A percentile compares a stretch with the other conserved stretches of the same genome.
Evolutionary conservation across 1,140 invertebrate species (phyloP).

Genomic region (Ooceraea biroi): DNA sequence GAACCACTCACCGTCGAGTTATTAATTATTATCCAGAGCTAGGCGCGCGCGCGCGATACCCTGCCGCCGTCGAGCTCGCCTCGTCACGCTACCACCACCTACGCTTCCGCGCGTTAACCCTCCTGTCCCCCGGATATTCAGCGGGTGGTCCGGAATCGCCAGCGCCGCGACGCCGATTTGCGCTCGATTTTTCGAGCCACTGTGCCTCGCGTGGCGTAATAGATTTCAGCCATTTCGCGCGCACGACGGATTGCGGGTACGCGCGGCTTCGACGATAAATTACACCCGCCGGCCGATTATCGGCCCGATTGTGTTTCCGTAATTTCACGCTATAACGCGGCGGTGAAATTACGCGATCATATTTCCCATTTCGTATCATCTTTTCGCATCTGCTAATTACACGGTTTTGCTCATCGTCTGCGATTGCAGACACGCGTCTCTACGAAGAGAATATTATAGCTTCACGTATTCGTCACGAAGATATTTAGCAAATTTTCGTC

Average conservation of each 20-base stretch:
- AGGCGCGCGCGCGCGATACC: slow-evolving; percentile 43
- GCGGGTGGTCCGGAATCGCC: slow-evolving; percentile 12
- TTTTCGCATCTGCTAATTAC: not conserved
- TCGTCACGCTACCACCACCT: slow-evolving; percentile 33
- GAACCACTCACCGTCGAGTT: slow-evolving; percentile 85
- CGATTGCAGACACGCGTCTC: no score
- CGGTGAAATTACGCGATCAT: slow-evolving; percentile 6
- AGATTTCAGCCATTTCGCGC: slow-evolving; percentile 13
- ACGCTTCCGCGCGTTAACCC: slow-evolving; percentile 33
- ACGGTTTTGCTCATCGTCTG: no score
- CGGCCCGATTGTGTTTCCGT: not conserved
- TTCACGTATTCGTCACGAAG: no score
- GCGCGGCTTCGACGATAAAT: slow-evolving; percentile 31
- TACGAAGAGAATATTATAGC: no score
- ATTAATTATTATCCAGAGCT: slow-evolving; percentile 85
- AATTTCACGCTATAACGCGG: slow-evolving; percentile 10
- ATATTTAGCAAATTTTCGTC: no score
- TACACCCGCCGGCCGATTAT: not conserved
- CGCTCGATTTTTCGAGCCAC: slow-evolving; percentile 28
- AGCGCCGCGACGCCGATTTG: slow-evolving; percentile 28
- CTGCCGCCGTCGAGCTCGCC: slow-evolving; percentile 32
- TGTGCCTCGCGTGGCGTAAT: not conserved
- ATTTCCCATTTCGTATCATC: not conserved
- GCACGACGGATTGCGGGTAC: slow-evolving; percentile 13
- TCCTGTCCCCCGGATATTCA: slow-evolving; percentile 30